These are phyloP conservation scores for Anarrhichthys ocellatus DNA, from an alignment of 2,113 vertebrate genomes.

Conservation along the genomic window DNA sequence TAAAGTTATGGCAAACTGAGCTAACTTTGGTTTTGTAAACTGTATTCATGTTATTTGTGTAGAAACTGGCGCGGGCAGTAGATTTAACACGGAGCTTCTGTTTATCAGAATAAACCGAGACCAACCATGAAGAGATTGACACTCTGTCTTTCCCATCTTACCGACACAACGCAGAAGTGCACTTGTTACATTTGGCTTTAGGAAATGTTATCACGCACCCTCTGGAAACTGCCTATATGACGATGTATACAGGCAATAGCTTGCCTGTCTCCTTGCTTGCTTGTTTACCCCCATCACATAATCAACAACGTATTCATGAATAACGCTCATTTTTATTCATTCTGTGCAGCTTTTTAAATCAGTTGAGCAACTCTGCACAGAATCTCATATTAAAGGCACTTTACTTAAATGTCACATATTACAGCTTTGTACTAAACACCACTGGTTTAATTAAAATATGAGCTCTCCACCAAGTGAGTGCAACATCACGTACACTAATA, in stretches of 20 bases:
- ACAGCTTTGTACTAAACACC: constrained; percentile 26
- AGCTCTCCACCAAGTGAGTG: constrained; percentile 33
- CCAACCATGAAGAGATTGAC: background rate
- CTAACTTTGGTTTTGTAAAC: background rate
- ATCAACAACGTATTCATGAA: constrained; percentile 29
- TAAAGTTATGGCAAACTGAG: background rate
- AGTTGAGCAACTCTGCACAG: constrained; percentile 4
- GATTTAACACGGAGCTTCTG: background rate
- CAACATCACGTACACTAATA: constrained; percentile 36
- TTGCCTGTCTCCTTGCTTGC: constrained; percentile 4
- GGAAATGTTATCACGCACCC: constrained; percentile 12
- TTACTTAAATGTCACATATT: constrained; percentile 31
- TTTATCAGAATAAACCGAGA: background rate
- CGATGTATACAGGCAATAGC: background rate
- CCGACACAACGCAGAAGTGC: background rate
- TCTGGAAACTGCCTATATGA: background rate
- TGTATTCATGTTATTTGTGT: background rate
- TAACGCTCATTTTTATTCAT: constrained; percentile 16
- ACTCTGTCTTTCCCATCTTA: background rate
- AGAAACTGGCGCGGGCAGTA: background rate
- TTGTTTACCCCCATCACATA: background rate
- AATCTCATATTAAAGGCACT: constrained; percentile 23
- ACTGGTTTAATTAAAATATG: constrained; percentile 55
- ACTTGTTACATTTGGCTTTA: constrained; percentile 5
- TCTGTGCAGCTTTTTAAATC: constrained; percentile 28